These are phyloP conservation scores for Balaeniceps rex DNA, from an alignment of 2,113 vertebrate genomes.

Conservation along the genomic window DNA sequence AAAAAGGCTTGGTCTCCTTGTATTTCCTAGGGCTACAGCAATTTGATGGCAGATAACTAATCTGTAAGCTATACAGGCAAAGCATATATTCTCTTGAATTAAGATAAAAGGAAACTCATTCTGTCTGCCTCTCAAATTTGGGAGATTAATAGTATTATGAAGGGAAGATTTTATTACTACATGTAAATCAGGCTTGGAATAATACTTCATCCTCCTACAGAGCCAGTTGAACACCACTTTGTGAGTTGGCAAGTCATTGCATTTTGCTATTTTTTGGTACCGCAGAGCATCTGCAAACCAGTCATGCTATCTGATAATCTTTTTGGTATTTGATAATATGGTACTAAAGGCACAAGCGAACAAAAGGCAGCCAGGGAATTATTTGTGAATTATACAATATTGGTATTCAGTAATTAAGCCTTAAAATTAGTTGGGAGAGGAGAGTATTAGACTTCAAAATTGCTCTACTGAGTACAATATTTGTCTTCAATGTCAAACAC, in stretches of 20 bases:
- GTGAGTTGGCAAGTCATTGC: neutral
- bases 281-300: neutral
- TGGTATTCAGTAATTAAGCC: slow-evolving; percentile 58
- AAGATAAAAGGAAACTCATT: neutral
- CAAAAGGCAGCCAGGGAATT: slow-evolving; percentile 58
- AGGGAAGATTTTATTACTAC: slow-evolving; percentile 2
- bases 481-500: slow-evolving; percentile 60
- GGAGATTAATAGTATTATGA: neutral
- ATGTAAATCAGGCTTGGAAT: neutral
- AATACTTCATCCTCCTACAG: neutral
- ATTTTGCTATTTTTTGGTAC: slow-evolving; percentile 10
- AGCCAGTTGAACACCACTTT: neutral
- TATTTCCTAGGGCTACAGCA: neutral
- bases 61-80: neutral
- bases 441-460: slow-evolving; percentile 54
- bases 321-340: neutral
- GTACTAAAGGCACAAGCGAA: slow-evolving; percentile 31
- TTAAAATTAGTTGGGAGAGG: slow-evolving; percentile 50
- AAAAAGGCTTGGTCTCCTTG: neutral
- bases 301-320: neutral
- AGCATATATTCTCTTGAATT: neutral
- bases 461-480: slow-evolving; percentile 57
- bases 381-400: slow-evolving; percentile 57
- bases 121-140: neutral
- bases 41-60: neutral